Base-by-base conservation (phyloP, 2,797 vertebrate species). In the Alectoris magna region DNA sequence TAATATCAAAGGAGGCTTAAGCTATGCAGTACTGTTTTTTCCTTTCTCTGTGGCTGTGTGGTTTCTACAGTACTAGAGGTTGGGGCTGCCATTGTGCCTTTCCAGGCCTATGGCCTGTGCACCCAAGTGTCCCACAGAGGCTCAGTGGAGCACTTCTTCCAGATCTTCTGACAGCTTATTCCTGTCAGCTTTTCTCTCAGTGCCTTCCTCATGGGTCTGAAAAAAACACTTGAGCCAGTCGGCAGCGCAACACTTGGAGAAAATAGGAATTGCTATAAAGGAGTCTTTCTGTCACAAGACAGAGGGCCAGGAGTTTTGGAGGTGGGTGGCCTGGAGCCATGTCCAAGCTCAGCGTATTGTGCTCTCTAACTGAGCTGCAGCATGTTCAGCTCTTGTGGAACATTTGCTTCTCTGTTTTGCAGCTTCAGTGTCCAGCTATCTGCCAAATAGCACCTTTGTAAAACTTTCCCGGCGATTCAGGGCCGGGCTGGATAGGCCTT, bases 191-290 rank as follows among this genome's bases (percentile, higher is more conserved):
- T 88, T 91, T 60, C 62, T 82, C 4, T 51, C 29, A 34, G 36
- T 56, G 46, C 56, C 27, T 68, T 18, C 56, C 36, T 68, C 21
- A 14, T 23, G 75, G 11, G 66, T 90, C 39, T 56, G 85, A 67
- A 78, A 84, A 36, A 9, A 9, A 4, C 2, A 1, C 41, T 77
- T 53, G 55, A 66, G 38, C 66, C 36, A 83, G 1, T 49, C 1
- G 0, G 67, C 46, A 36, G 0, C 29, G 21, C 0, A 0, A 31
- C 24, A 4, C 49, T 56, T 27, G n/a, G 58, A 77, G 55, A 69
- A 80, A 71, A 63, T 70, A 31, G 26, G 76, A 56, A 36, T 80
- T 69, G 23, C 53, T 64, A 1, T 66, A 36, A 83, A 70, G 18
- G n/a, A 53, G 4, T 53, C 5, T 77, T 82, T 79, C 11, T 87